A percentile compares a stretch with the other conserved stretches of the same genome.
Evolutionary conservation across 2,888 invertebrate genomes (phyloP).

Genomic region (Sepioteuthis lessoniana): DNA sequence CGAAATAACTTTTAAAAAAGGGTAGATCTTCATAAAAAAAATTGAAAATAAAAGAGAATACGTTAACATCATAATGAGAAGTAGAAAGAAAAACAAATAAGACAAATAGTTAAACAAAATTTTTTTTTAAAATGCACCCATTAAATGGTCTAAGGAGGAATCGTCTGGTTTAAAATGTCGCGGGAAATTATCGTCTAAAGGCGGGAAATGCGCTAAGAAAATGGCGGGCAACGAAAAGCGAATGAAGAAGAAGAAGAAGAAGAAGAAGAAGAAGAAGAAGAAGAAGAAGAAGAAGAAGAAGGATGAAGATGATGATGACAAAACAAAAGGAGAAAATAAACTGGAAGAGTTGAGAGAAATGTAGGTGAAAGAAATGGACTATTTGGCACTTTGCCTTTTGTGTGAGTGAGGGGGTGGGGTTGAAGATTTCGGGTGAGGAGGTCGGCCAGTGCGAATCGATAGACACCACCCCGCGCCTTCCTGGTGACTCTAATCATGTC

Average conservation of each 20-base stretch:
- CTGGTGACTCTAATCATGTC: neutral
- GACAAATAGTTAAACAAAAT: no score
- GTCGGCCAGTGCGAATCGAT: neutral
- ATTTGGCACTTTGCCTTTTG: neutral
- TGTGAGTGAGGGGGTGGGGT: neutral
- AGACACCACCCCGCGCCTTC: neutral
- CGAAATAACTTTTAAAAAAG: no score
- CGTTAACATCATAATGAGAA: no score
- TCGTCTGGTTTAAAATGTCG: neutral
- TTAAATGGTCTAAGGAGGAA: neutral
- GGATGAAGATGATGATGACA: neutral
- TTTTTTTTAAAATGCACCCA: neutral
- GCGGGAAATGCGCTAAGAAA: neutral
- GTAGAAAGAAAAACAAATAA: no score
- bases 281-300: neutral
- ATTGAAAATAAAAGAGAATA: no score
- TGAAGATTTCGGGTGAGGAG: neutral
- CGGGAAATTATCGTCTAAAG: neutral
- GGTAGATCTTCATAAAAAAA: no score
- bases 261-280: neutral
- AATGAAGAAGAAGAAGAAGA: neutral
- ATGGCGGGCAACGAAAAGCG: neutral
- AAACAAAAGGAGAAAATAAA: neutral
- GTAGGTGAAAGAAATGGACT: neutral
- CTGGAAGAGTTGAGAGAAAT: neutral